phyloP scores from a whole-genome alignment of 2,797 vertebrate genomes.

The Eutrigla gurnardus region DNA sequence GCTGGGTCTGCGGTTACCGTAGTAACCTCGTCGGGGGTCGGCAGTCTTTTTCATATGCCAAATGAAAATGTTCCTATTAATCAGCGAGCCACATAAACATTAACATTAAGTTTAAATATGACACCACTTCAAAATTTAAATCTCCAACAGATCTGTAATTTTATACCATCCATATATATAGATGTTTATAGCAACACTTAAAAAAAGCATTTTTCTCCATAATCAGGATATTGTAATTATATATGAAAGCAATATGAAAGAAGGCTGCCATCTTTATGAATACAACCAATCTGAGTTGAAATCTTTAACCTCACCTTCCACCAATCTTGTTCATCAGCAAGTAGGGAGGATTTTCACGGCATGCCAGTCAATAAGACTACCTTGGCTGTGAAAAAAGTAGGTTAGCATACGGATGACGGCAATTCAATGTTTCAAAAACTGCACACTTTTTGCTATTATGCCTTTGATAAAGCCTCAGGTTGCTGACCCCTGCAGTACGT shows the following conservation, averaged over 20 bases:
- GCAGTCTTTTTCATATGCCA: background rate
- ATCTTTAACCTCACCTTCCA: background rate
- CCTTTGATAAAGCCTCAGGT: background rate
- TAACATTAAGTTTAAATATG: background rate
- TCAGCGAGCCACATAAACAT: background rate
- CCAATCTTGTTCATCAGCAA: background rate
- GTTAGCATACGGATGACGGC: background rate
- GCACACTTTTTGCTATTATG: background rate
- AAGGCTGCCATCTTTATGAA: background rate
- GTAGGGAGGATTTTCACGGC: background rate
- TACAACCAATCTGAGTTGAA: background rate
- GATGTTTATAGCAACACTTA: background rate
- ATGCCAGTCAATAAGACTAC: background rate
- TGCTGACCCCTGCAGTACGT: background rate
- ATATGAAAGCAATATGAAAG: background rate
- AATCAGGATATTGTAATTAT: background rate
- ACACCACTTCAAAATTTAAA: background rate
- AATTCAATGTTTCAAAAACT: background rate
- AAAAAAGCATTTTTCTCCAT: background rate
- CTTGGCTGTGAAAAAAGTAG: background rate
- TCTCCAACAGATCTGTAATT: background rate
- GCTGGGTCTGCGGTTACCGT: constrained; percentile 63
- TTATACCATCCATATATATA: background rate
- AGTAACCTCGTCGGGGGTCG: constrained; percentile 34
- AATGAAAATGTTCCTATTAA: background rate